phyloP scores from a whole-genome alignment of 2,797 vertebrate genomes.

The Telmatherina bonti region DNA sequence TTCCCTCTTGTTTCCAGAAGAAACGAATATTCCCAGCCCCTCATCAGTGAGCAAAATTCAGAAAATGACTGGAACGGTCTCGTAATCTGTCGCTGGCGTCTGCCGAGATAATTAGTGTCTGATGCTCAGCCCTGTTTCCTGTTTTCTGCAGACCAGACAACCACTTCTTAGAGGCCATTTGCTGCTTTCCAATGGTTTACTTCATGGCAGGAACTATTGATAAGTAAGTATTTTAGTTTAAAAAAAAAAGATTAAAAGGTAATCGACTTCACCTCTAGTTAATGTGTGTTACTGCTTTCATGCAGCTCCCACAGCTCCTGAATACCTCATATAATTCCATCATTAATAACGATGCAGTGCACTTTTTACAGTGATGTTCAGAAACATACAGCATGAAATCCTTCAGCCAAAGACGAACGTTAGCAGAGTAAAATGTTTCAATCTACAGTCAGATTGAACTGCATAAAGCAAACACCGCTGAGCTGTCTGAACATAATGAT shows the following conservation, averaged over 20 bases:
- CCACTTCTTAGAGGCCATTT: constrained; percentile 97
- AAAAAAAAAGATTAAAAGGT: constrained; percentile 6
- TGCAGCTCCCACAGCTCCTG: not conserved
- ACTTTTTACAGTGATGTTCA: not conserved
- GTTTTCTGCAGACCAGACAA: constrained; percentile 89
- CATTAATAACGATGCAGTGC: not conserved
- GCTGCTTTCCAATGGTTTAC: constrained; percentile 98
- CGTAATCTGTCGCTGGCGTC: constrained; percentile 8
- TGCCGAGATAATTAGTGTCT: constrained; percentile 19
- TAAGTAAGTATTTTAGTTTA: constrained; percentile 85
- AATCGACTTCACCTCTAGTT: not conserved
- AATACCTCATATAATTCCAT: not conserved
- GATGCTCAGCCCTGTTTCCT: constrained; percentile 45
- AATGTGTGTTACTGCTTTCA: not conserved
- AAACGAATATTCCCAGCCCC: not conserved
- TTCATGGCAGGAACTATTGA: constrained; percentile 97
- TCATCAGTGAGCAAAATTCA: constrained; percentile 9
- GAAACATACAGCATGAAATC: not conserved
- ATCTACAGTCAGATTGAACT: too few relatives aligned
- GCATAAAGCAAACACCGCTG: not conserved
- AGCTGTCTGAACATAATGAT: constrained; percentile 2
- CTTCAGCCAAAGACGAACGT: too few relatives aligned
- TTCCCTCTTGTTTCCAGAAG: constrained; percentile 5
- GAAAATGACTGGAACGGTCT: constrained; percentile 10
- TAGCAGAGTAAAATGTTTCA: not conserved